Evolutionary conservation across 1,140 invertebrate genomes (phyloP).

Genomic region (Zaprionus capensis): DNA sequence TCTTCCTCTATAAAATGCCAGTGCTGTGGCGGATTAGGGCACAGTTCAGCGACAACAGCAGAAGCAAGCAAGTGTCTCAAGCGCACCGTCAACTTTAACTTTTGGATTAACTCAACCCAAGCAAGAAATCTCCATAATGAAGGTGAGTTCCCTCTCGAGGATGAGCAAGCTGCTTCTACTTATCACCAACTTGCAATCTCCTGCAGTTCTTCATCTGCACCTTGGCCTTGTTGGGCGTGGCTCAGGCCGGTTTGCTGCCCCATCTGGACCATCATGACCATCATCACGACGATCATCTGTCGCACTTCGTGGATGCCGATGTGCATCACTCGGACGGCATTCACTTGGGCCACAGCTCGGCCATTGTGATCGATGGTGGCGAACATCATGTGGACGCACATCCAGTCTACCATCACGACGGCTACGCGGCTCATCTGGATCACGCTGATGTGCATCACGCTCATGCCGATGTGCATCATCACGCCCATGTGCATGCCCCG

Average conservation of each 20-base stretch:
- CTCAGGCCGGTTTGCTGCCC: slow-evolving; percentile 71
- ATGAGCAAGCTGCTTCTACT: neutral
- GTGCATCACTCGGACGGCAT: slow-evolving; percentile 70
- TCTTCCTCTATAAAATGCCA: slow-evolving; percentile 70
- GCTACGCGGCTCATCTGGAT: slow-evolving; percentile 44
- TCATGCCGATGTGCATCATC: slow-evolving; percentile 56
- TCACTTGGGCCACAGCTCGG: slow-evolving; percentile 70
- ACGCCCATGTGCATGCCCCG: slow-evolving; percentile 53
- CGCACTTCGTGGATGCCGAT: slow-evolving; percentile 62
- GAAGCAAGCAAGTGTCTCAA: slow-evolving; percentile 38
- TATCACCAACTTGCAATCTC: neutral
- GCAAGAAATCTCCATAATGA: slow-evolving; percentile 80
- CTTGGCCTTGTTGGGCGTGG: slow-evolving; percentile 67
- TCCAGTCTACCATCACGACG: slow-evolving; percentile 70
- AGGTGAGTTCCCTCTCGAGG: slow-evolving; percentile 45
- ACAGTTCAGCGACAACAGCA: slow-evolving; percentile 72
- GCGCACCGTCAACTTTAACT: slow-evolving; percentile 45
- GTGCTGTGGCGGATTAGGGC: slow-evolving; percentile 19
- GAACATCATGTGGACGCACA: slow-evolving; percentile 61
- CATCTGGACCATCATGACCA: slow-evolving; percentile 59
- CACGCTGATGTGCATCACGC: slow-evolving; percentile 44
- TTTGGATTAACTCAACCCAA: slow-evolving; percentile 72
- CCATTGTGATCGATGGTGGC: slow-evolving; percentile 57
- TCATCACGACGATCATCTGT: slow-evolving; percentile 57
- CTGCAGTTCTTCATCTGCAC: slow-evolving; percentile 72